Evolutionary conservation across 2,888 invertebrate genomes (phyloP).

Genomic region (Pachycephus smyrnensis): DNA sequence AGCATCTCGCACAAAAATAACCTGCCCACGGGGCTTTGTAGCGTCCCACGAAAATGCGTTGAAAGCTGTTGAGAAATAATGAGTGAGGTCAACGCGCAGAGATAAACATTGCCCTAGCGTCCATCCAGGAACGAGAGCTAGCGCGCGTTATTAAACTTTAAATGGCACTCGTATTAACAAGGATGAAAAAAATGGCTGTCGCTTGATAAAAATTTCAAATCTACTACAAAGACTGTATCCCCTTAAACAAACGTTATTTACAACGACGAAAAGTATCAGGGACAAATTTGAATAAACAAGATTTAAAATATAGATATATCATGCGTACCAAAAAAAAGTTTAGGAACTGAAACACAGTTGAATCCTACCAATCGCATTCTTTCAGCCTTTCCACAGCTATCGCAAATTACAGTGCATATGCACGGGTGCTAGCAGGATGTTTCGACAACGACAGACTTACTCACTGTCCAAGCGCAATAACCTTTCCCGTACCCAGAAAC

Average conservation of each 20-base stretch:
- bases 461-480: conserved; percentile 35
- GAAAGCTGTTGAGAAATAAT: not conserved
- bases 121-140: not conserved
- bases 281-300: not conserved
- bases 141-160: not conserved
- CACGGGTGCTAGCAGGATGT: conserved; percentile 26
- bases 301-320: not conserved
- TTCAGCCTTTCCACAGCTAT: not conserved
- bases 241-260: not conserved
- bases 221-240: no score
- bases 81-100: not conserved
- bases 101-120: not conserved
- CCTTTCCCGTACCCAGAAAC: conserved; percentile 12
- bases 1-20: not conserved
- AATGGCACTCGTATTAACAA: no score
- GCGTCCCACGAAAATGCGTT: not conserved
- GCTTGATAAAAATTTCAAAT: no score
- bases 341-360: not conserved
- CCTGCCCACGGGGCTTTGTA: not conserved
- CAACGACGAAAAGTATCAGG: not conserved
- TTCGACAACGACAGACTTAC: conserved; percentile 31
- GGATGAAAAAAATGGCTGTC: no score
- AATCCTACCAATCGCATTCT: not conserved
- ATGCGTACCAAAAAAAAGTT: conserved; percentile 6
- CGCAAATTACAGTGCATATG: conserved; percentile 1